phyloP scores from a whole-genome alignment of 2,888 invertebrate genomes.

The Campaea margaritaria region DNA sequence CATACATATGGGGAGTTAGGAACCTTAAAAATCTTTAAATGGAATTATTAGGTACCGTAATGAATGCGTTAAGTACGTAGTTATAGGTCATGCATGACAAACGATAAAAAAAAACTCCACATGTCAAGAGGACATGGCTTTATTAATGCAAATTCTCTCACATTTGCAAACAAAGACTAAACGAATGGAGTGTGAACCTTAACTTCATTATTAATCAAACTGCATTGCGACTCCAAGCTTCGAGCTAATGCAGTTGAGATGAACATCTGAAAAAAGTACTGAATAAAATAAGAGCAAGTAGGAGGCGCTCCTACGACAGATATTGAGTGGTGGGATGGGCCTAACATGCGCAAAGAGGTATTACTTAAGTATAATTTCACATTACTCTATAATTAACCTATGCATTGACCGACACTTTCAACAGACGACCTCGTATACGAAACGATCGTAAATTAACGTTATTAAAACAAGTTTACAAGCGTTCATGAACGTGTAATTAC shows the following conservation, averaged over 20 bases:
- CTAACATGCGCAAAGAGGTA: conserved; percentile 82
- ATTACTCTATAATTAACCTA: conserved; percentile 69
- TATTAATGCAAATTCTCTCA: conserved; percentile 1
- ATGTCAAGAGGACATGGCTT: background rate
- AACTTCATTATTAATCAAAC: conserved; percentile 79
- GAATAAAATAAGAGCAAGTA: conserved; percentile 84
- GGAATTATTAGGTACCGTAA: too few relatives aligned
- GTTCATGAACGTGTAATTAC: conserved; percentile 79
- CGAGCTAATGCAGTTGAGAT: conserved; percentile 78
- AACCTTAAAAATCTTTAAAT: too few relatives aligned
- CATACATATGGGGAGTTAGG: too few relatives aligned
- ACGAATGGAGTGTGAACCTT: conserved; percentile 29
- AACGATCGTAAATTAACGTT: conserved; percentile 78
- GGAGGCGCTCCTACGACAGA: conserved; percentile 83
- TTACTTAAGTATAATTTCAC: conserved; percentile 63
- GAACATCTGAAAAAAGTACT: conserved; percentile 73
- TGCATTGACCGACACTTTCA: conserved; percentile 73
- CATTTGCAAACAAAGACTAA: conserved; percentile 17
- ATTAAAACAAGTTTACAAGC: conserved; percentile 82
- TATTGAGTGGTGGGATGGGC: conserved; percentile 85
- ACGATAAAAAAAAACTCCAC: too few relatives aligned
- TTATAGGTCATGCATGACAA: too few relatives aligned
- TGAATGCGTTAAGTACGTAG: too few relatives aligned
- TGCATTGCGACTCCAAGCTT: conserved; percentile 76
- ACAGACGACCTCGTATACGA: conserved; percentile 70